phyloP scores from a whole-genome alignment of 2,888 invertebrate species.

The Trissoscelio sp. region DNA sequence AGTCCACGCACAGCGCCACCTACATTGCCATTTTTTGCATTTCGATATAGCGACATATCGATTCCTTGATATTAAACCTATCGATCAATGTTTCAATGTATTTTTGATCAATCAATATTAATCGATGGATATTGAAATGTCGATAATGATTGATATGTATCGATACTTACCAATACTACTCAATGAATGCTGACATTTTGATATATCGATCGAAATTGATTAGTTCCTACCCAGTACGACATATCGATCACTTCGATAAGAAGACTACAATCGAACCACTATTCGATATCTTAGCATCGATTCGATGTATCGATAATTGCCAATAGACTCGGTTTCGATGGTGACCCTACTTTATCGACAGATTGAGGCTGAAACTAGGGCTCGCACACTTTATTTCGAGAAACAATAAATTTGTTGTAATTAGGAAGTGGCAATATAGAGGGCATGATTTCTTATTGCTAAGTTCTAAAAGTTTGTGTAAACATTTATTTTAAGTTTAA shows the following conservation, averaged over 20 bases:
- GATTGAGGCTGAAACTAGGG: conserved; percentile 40
- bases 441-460: no score
- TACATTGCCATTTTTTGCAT: conserved; percentile 53
- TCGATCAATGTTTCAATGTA: background rate
- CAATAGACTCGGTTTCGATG: conserved; percentile 47
- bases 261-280: background rate
- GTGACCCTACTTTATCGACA: conserved; percentile 31
- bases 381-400: no score
- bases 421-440: no score
- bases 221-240: conserved; percentile 25
- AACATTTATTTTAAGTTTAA: no score
- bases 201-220: background rate
- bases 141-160: background rate
- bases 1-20: conserved; percentile 36
- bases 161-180: background rate
- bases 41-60: conserved; percentile 44
- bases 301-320: conserved; percentile 40
- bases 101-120: background rate
- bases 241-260: conserved; percentile 11
- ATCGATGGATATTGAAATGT: background rate
- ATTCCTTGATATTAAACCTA: background rate
- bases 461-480: no score
- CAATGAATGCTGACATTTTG: background rate
- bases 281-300: conserved; percentile 7
- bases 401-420: no score